These are phyloP conservation scores for Temnothorax curvispinosus DNA, from an alignment of 1,140 invertebrate species.

Conservation along the genomic window DNA sequence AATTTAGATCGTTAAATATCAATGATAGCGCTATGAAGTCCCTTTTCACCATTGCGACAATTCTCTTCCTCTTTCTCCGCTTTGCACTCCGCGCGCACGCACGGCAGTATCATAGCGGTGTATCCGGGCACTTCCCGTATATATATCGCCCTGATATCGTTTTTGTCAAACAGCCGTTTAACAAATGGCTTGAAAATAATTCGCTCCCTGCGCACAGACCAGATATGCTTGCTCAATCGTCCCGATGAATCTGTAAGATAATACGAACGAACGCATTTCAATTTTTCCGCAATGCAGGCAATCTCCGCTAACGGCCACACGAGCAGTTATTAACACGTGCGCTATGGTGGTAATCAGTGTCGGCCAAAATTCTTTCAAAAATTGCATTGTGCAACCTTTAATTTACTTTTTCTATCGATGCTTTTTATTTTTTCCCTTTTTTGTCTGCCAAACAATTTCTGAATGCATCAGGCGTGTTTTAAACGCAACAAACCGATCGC, in stretches of 20 bases:
- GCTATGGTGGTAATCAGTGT: constrained; percentile 12
- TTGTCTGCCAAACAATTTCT: not conserved
- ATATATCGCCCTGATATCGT: constrained; percentile 21
- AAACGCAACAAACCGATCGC: not conserved
- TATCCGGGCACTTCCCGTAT: not conserved
- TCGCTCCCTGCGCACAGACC: not conserved
- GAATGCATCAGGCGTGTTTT: not conserved
- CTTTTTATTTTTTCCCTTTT: not conserved
- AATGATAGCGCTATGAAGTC: not conserved
- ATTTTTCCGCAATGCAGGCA: constrained; percentile 48
- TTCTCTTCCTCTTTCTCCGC: constrained; percentile 1
- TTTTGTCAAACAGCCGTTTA: constrained; percentile 55
- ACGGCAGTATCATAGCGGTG: not conserved
- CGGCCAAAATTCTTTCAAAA: not conserved
- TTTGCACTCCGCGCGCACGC: not conserved
- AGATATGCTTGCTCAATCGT: constrained; percentile 13
- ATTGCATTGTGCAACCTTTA: not conserved
- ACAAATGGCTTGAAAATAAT: constrained; percentile 67
- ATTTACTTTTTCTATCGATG: not conserved
- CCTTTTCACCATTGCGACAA: constrained; percentile 2
- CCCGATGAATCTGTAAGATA: constrained; percentile 31
- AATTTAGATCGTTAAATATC: constrained; percentile 51
- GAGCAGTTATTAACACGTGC: constrained; percentile 29
- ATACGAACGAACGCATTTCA: constrained; percentile 33
- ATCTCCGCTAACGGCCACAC: not conserved